Evolutionary conservation across 2,888 invertebrate genomes (phyloP), one percentile per base, ranked within the genome.

Genomic region (Noctua janthina): DNA sequence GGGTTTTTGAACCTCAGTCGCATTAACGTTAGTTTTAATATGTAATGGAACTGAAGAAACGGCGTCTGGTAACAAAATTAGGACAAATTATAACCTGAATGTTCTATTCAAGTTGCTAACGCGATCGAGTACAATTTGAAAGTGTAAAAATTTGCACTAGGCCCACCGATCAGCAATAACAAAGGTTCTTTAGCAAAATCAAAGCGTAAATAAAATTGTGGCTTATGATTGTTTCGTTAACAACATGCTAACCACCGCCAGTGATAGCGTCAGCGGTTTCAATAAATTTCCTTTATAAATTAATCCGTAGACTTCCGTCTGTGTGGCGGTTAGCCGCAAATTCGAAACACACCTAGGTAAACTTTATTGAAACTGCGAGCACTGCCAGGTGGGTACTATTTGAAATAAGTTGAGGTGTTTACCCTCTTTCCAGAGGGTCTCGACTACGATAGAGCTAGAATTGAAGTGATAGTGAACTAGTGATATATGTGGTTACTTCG

Each of bases 201-300:
- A 76, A 76, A 85, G 79, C 81, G 23, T 79, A 76, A 85, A 87
- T 81, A 78, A 81, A 83, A 74, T 87, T 82, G 88, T 88, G 88
- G 88, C 79, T 79, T 87, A 87, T 88, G 87, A 88, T 88, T 82
- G 77, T 85, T 88, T 82, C 82, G 85, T 80, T 83, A 87, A 87
- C 83, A 85, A 88, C 77, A 82, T 76, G 72, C 76, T 64, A 62
- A 79, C 84, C 82, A 78, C 79, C 11, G 56, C 43, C 74, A 62
- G 74, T 84, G 83, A 87, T 88, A 83, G 76, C 82, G 79, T 74
- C 81, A 77, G 89, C 78, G 89, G 89, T 89, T 89, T 84, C 88
- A 87, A 89, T 89, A 88, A 83, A 85, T 84, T 88, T 84, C 79
- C 84, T 85, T 85, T 84, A 87, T 84, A 89, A 82, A 88, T 85